These are phyloP conservation scores for Anseranas semipalmata DNA, from an alignment of 2,113 vertebrate genomes.

Conservation along the genomic window DNA sequence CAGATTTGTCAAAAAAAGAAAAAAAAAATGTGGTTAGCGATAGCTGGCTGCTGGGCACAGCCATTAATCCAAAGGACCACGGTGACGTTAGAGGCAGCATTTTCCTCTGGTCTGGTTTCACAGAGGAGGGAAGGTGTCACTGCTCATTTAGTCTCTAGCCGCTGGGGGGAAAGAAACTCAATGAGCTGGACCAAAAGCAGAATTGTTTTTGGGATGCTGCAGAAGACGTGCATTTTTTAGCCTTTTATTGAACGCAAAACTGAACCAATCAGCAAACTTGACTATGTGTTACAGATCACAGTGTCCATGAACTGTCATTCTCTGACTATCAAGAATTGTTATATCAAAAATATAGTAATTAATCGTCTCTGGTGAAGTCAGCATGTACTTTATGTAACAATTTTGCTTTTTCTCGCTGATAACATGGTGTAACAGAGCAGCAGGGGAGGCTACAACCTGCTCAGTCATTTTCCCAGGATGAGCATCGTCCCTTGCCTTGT, in stretches of 20 bases:
- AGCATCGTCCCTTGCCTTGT: accelerated
- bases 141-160: background rate
- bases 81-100: background rate
- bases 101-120: background rate
- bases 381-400: background rate
- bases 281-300: background rate
- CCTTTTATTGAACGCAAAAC: background rate
- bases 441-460: background rate
- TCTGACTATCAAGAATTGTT: background rate
- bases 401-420: background rate
- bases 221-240: background rate
- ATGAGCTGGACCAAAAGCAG: background rate
- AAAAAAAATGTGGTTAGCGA: background rate
- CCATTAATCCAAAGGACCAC: background rate
- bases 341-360: background rate
- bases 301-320: accelerated
- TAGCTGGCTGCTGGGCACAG: background rate
- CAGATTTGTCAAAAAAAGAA: background rate
- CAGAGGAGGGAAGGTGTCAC: background rate
- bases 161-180: background rate
- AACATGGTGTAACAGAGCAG: background rate
- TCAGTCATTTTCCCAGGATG: background rate
- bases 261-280: background rate
- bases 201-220: background rate
- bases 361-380: background rate